Conservation (phyloP, 2,888 invertebrate species). For the Nephrotoma flavescens region DNA sequence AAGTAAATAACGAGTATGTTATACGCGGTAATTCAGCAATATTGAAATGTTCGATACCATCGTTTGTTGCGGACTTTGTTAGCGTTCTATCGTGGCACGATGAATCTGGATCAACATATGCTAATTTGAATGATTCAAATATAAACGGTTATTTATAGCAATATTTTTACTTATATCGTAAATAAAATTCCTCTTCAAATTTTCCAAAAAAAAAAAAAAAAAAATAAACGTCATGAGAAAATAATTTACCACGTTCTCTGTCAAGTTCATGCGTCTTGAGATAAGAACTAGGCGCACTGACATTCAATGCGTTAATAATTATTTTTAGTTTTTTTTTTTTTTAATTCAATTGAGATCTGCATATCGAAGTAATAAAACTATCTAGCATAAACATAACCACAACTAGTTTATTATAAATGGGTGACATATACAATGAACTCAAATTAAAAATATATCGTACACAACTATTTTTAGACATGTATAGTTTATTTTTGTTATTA, state of each 20-base stretch:
- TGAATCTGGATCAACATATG: conserved; percentile 34
- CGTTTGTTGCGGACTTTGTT: conserved; percentile 60
- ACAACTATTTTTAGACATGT: neutral
- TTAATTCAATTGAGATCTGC: neutral
- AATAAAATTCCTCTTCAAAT: neutral
- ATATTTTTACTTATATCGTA: neutral
- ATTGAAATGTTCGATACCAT: conserved; percentile 58
- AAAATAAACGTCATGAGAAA: neutral
- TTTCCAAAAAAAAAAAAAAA: neutral
- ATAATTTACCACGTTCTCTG: neutral
- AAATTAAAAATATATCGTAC: neutral
- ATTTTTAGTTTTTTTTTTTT: neutral
- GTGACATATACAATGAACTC: neutral
- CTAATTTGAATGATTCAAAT: conserved; percentile 24
- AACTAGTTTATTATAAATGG: neutral
- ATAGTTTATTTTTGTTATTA: neutral
- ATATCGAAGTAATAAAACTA: neutral
- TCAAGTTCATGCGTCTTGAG: neutral
- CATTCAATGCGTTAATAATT: neutral
- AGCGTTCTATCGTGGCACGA: conserved; percentile 55
- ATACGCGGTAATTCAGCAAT: conserved; percentile 58
- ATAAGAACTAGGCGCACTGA: neutral
- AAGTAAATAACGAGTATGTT: conserved; percentile 58
- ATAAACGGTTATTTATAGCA: conserved; percentile 9
- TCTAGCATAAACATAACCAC: neutral